Conservation (phyloP, 2,113 vertebrate species). For the Andinoacara biseriatus region DNA sequence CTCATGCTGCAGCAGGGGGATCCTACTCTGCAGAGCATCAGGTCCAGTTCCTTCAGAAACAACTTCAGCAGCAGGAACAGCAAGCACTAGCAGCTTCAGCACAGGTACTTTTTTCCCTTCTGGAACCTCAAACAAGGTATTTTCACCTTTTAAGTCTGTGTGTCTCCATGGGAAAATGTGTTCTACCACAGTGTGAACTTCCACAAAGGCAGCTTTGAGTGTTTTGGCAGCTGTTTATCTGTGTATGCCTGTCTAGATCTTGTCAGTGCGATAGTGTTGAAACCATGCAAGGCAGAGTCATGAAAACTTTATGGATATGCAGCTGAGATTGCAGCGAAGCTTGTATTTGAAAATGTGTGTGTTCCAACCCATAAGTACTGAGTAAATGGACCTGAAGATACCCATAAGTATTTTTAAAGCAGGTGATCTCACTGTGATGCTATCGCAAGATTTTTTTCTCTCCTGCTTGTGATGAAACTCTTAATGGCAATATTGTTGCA, state of each 20-base stretch:
- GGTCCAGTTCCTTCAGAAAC: conserved; percentile 91
- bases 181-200: neutral
- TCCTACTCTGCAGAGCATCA: conserved; percentile 88
- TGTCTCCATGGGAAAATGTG: neutral
- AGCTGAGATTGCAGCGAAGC: neutral
- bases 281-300: neutral
- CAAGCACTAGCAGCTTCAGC: conserved; percentile 91
- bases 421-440: neutral
- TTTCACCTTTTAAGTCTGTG: neutral
- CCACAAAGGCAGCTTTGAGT: neutral
- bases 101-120: conserved; percentile 78
- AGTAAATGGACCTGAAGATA: neutral
- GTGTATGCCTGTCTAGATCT: neutral
- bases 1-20: conserved; percentile 72
- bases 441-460: neutral
- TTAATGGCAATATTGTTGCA: neutral
- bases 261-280: neutral
- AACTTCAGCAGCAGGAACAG: conserved; percentile 93
- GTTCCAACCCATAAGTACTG: neutral
- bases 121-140: neutral
- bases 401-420: neutral
- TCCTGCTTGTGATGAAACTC: neutral
- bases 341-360: neutral
- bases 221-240: neutral
- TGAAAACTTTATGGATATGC: neutral